phyloP scores from a whole-genome alignment of 2,113 vertebrate species.

The Daboia siamensis region DNA sequence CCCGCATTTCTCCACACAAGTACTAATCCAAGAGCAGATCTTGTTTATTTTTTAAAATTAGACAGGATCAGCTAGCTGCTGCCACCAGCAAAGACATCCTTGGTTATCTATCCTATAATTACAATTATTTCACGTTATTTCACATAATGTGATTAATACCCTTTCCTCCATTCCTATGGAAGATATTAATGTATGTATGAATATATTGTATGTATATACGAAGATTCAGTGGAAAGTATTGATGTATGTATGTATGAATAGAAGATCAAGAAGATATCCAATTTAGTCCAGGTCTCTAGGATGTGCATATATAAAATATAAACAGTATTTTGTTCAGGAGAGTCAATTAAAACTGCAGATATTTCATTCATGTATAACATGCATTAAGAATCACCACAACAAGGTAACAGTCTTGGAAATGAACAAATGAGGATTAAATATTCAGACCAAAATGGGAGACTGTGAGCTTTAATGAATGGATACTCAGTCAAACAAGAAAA shows the following conservation, averaged over 20 bases:
- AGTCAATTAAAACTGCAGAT: not conserved
- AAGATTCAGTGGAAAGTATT: not conserved
- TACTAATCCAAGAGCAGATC: not conserved
- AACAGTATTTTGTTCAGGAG: not conserved
- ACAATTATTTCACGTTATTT: not conserved
- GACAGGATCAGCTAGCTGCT: not conserved
- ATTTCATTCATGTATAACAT: not conserved
- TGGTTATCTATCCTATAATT: not conserved
- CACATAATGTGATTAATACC: not conserved
- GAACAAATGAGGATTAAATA: not conserved
- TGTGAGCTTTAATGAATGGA: not conserved
- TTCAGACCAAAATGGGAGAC: not conserved
- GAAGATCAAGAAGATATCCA: not conserved
- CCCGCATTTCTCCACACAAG: not conserved
- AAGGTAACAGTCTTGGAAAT: not conserved
- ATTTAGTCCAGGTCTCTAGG: not conserved
- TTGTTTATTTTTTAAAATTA: not conserved
- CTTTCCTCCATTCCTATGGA: not conserved
- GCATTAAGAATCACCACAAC: not conserved
- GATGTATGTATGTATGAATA: not conserved
- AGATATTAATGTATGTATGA: not conserved
- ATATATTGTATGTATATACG: not conserved
- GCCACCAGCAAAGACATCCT: not conserved
- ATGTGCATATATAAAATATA: not conserved
- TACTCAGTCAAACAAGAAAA: not conserved